phyloP scores from a whole-genome alignment of 2,113 vertebrate genomes.

The Trichomycterus rosablanca region DNA sequence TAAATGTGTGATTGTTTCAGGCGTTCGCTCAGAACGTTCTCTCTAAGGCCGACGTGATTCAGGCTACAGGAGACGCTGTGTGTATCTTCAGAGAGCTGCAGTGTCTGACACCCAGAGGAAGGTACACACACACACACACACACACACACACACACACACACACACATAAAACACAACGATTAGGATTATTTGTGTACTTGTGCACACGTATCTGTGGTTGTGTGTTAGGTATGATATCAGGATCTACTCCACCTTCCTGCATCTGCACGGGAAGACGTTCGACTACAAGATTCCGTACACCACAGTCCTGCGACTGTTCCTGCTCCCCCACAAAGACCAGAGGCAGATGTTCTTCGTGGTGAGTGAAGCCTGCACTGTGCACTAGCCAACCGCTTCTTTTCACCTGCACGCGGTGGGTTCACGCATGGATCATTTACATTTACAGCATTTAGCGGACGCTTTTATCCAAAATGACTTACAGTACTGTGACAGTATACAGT shows the following conservation, averaged over 20 bases:
- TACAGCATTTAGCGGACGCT: too few species aligned
- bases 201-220: background rate
- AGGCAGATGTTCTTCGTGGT: slow-evolving; percentile 99
- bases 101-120: slow-evolving; percentile 79
- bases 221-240: slow-evolving; percentile 91
- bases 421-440: too few species aligned
- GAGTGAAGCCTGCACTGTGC: slow-evolving; percentile 32
- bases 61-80: slow-evolving; percentile 82
- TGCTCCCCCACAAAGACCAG: slow-evolving; percentile 97
- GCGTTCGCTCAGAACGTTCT: slow-evolving; percentile 83
- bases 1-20: slow-evolving; percentile 48
- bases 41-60: slow-evolving; percentile 83
- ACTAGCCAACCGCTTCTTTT: too few species aligned
- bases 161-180: background rate
- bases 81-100: slow-evolving; percentile 85
- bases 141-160: background rate
- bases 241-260: slow-evolving; percentile 94
- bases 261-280: slow-evolving; percentile 94
- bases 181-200: too few species aligned
- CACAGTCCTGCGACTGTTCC: slow-evolving; percentile 90
- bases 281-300: slow-evolving; percentile 99
- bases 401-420: too few species aligned
- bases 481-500: too few species aligned
- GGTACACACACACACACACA: slow-evolving; percentile 50
- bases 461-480: too few species aligned